Conservation (phyloP, 2,113 vertebrate genomes). For the Struthio camelus region DNA sequence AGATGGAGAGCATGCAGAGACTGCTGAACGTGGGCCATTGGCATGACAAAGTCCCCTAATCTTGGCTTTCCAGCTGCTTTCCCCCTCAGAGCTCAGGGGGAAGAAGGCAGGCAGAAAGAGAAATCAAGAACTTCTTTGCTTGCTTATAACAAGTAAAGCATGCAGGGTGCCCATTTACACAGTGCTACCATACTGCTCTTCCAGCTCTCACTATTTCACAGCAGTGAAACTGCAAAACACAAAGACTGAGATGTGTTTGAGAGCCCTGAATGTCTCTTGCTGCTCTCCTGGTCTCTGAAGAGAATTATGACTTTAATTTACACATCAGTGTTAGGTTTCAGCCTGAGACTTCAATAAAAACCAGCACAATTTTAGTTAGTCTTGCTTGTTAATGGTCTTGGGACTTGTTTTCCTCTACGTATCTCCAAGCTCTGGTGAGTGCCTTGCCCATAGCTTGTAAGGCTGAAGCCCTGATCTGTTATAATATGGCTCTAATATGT, state of each 20-base stretch:
- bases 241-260: background rate
- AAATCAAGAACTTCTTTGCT: no score
- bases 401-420: background rate
- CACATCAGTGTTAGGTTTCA: background rate
- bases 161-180: background rate
- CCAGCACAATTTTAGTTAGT: background rate
- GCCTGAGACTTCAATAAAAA: background rate
- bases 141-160: background rate
- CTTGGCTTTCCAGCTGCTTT: no score
- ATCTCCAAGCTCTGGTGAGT: background rate
- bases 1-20: no score
- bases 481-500: no score
- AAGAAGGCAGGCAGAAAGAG: no score
- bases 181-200: background rate
- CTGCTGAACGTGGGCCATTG: no score
- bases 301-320: background rate
- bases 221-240: background rate
- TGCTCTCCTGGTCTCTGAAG: no score
- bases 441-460: background rate
- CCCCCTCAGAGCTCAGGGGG: no score
- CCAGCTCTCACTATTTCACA: background rate
- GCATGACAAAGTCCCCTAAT: no score
- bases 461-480: background rate
- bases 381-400: background rate
- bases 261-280: background rate